Evolutionary conservation across 2,888 invertebrate species (phyloP), one percentile per base, ranked within the genome.

Genomic region (Andrena camellia): DNA sequence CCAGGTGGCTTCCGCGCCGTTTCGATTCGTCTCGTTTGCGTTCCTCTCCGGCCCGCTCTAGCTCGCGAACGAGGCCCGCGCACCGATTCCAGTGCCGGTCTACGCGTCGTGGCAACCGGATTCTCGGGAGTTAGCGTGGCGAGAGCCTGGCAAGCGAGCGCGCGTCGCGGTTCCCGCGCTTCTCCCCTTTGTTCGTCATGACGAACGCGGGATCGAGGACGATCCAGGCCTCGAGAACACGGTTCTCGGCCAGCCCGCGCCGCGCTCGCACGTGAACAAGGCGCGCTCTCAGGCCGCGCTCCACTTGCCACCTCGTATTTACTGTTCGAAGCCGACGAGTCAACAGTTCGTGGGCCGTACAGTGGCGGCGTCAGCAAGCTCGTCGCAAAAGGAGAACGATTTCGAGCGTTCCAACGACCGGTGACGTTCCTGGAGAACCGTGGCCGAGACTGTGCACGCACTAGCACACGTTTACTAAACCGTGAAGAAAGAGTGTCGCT

Each of bases 1-100:
- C 88, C 87, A 89, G 89, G 89, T 90, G 64, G 71, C 33, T 42
- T 66, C 33, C 64, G 31, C 42, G 48, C 26, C 50, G 50, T 69
- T 60, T 29, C 62, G 68, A 23, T 59, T 26, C 69, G 69, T 42
- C 17, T n/a, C 60, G 70, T 13, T 20, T 74, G 33, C 68, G 74
- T 33, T 33, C 50, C 77, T n/a, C 60, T 77, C 60, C 54, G 26
- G 42, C 33, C 64, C 48, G 42, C 57, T 31, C 6, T 10, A 59
- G 26, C 59, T 35, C 66, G 60, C 66, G 60, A 42, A 33, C 17
- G 31, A 60, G 29, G n/a, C n/a, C n/a, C 29, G 50, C 33, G 33
- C 20, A n/a, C 29, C 26, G 59, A 13, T 20, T 54, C n/a, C 17
- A 29, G 2, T 52, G 17, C 64, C 4, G 17, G 10, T 48, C 31